Conservation (phyloP, 2,888 invertebrate species). For the Pollenia amentaria region DNA sequence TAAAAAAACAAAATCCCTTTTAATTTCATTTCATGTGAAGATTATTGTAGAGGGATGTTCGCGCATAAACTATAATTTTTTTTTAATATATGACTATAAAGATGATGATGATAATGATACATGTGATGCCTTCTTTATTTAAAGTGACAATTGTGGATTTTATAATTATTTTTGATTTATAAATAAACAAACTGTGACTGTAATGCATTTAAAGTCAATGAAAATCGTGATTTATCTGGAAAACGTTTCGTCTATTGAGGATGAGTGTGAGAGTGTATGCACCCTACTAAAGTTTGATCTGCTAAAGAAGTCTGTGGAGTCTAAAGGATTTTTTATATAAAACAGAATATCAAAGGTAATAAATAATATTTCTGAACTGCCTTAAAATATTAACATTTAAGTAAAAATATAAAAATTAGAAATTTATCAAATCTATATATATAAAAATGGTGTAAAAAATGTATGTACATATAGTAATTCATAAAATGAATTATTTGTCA, state of each 20-base stretch:
- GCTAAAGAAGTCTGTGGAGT: too few species aligned
- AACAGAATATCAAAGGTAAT: too few species aligned
- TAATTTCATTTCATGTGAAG: constrained; percentile 2
- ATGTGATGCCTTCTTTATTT: constrained; percentile 40
- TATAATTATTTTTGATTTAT: constrained; percentile 71
- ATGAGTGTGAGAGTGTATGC: not conserved
- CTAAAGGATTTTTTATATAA: too few species aligned
- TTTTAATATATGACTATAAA: constrained; percentile 32
- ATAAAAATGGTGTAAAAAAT: too few species aligned
- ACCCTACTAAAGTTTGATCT: constrained; percentile 4
- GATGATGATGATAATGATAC: constrained; percentile 41
- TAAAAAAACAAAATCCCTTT: constrained; percentile 45
- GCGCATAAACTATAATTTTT: constrained; percentile 38
- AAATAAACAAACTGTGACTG: constrained; percentile 64
- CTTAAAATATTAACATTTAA: too few species aligned
- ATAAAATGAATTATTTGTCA: too few species aligned
- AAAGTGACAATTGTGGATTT: constrained; percentile 59
- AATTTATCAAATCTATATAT: too few species aligned
- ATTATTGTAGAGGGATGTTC: constrained; percentile 34
- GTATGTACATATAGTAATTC: too few species aligned
- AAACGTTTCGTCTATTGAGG: constrained; percentile 4
- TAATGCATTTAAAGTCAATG: constrained; percentile 68
- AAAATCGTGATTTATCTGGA: constrained; percentile 69
- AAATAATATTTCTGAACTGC: too few species aligned
- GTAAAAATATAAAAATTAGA: too few species aligned